Conservation (phyloP, 2,797 vertebrate genomes). For the Salarias fasciatus region DNA sequence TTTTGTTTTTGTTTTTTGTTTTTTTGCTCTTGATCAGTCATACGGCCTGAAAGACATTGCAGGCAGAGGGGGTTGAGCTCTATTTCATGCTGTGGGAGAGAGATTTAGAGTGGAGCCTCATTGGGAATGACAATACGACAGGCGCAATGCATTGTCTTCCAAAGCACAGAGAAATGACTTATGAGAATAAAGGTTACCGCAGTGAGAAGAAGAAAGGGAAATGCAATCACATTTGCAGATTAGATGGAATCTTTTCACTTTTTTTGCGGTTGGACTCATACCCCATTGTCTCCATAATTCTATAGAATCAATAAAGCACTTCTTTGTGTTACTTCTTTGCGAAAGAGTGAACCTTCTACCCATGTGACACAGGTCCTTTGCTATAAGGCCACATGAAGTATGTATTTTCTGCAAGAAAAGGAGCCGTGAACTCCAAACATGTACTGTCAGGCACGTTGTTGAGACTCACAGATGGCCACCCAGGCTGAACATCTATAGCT, state of each 20-base stretch:
- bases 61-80: slow-evolving; percentile 49
- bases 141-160: slow-evolving; percentile 52
- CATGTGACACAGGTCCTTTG: no score
- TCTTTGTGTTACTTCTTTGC: no score
- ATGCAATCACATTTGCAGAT: slow-evolving; percentile 19
- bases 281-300: no score
- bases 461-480: slow-evolving; percentile 17
- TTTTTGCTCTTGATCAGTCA: slow-evolving; percentile 34
- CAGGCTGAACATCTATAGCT: slow-evolving; percentile 3
- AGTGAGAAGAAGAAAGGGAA: slow-evolving; percentile 23
- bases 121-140: slow-evolving; percentile 65
- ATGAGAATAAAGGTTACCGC: slow-evolving; percentile 42
- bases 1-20: slow-evolving; percentile 13
- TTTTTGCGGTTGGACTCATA: no score
- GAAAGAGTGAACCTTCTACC: no score
- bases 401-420: slow-evolving; percentile 11
- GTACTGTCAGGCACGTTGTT: not conserved
- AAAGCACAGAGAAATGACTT: slow-evolving; percentile 56
- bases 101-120: slow-evolving; percentile 55
- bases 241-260: slow-evolving; percentile 3
- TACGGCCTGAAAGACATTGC: slow-evolving; percentile 45
- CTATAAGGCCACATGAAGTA: slow-evolving; percentile 5
- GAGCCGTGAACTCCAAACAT: slow-evolving; percentile 8
- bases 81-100: slow-evolving; percentile 54
- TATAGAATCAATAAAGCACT: no score